A percentile compares a stretch with the other conserved stretches of the same genome.
These are phyloP conservation scores for Umimayanthus kanabou DNA, from an alignment of 92 coral and sea anemone species.

Conservation along the genomic window DNA sequence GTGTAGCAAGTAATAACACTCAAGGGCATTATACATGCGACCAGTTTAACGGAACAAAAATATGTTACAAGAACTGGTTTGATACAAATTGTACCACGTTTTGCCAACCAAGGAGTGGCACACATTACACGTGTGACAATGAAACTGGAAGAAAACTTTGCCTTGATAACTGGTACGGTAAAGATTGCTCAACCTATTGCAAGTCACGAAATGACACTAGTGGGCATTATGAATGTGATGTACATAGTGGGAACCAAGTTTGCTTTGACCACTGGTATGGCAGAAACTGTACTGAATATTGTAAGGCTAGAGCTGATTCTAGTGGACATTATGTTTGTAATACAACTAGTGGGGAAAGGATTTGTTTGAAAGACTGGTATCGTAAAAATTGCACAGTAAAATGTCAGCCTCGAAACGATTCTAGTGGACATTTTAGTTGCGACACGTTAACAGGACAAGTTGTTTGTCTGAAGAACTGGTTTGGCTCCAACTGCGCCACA, in stretches of 20 bases:
- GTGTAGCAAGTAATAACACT: constrained; percentile 45
- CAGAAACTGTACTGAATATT: constrained; percentile 35
- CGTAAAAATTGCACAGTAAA: constrained; percentile 40
- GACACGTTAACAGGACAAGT: constrained; percentile 39
- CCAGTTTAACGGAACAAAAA: constrained; percentile 47
- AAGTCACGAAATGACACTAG: constrained; percentile 46
- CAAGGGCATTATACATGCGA: constrained; percentile 58
- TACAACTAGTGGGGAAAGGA: constrained; percentile 28
- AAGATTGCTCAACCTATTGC: constrained; percentile 61
- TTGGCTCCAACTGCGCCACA: constrained; percentile 48
- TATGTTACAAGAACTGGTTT: constrained; percentile 73
- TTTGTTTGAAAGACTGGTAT: constrained; percentile 52
- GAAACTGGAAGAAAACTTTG: constrained; percentile 66
- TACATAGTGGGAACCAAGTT: constrained; percentile 47
- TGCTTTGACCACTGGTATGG: constrained; percentile 40
- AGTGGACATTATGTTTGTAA: constrained; percentile 52
- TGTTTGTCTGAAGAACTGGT: constrained; percentile 55
- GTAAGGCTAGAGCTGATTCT: constrained; percentile 27
- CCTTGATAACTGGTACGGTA: constrained; percentile 70
- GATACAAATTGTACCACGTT: constrained; percentile 57
- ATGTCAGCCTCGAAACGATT: constrained; percentile 48
- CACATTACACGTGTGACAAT: constrained; percentile 59
- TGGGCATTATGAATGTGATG: constrained; percentile 60
- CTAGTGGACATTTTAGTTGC: constrained; percentile 51
- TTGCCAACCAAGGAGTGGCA: constrained; percentile 48